Percentiles rank a stretch among this genome's conserved stretches.
phyloP scores from a whole-genome alignment of 2,888 invertebrate genomes.

The Balanococcus diminutus region DNA sequence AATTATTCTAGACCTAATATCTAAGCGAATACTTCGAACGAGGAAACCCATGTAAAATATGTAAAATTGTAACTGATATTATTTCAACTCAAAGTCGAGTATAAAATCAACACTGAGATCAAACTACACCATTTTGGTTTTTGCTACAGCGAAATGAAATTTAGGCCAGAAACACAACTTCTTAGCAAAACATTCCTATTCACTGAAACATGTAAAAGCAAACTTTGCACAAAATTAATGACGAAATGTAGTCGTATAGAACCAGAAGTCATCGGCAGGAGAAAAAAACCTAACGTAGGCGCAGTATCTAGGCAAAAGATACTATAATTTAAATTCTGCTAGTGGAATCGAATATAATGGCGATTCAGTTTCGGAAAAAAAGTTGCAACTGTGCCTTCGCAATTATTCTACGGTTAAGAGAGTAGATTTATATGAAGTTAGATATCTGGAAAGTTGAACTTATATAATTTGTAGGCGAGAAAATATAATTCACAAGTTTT shows the following conservation, averaged over 20 bases:
- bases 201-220: constrained; percentile 21
- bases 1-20: background rate
- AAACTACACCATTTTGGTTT: background rate
- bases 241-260: background rate
- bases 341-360: background rate
- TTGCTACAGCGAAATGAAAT: background rate
- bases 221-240: background rate
- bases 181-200: constrained; percentile 14
- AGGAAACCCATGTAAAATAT: background rate
- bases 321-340: background rate
- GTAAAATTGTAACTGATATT: background rate
- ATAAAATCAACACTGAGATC: background rate
- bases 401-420: background rate
- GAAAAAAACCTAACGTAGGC: background rate
- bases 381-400: background rate
- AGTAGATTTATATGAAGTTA: background rate
- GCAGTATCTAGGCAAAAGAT: background rate
- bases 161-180: background rate
- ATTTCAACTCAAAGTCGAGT: background rate
- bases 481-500: background rate
- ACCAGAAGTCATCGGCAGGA: background rate
- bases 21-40: background rate
- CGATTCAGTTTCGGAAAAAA: background rate
- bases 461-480: background rate
- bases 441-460: background rate